Evolutionary conservation across 1,140 invertebrate species (phyloP).

Genomic region (Caerostris extrusa): DNA sequence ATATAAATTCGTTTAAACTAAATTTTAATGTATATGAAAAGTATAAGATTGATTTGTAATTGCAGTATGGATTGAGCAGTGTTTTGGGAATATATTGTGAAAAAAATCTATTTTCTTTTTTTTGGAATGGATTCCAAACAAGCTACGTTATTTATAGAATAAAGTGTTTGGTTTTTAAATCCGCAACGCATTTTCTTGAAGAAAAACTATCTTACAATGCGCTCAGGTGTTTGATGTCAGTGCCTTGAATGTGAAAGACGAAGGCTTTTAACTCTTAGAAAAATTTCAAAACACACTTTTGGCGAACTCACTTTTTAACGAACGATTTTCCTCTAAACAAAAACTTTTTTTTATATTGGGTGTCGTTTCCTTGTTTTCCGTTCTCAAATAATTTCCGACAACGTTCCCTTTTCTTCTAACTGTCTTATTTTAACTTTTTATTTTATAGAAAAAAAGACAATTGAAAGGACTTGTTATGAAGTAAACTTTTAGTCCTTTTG

Average conservation of each 20-base stretch:
- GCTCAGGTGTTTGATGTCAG: not conserved
- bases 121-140: too few relatives aligned
- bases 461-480: conserved; percentile 40
- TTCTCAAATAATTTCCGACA: conserved; percentile 55
- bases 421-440: conserved; percentile 7
- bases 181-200: too few relatives aligned
- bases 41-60: too few relatives aligned
- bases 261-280: not conserved
- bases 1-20: too few relatives aligned
- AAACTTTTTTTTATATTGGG: not conserved
- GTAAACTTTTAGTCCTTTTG: not conserved
- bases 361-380: conserved; percentile 21
- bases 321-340: conserved; percentile 25
- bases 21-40: too few relatives aligned
- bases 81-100: too few relatives aligned
- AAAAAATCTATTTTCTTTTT: too few relatives aligned
- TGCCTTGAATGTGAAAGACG: not conserved
- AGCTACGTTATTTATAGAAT: too few relatives aligned
- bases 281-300: not conserved
- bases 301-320: conserved; percentile 26
- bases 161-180: too few relatives aligned
- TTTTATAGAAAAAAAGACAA: conserved; percentile 14
- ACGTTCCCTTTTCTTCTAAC: conserved; percentile 45
- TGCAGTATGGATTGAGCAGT: too few relatives aligned
- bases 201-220: not conserved